phyloP scores from a whole-genome alignment of 2,888 invertebrate species.

The Sipha maydis region DNA sequence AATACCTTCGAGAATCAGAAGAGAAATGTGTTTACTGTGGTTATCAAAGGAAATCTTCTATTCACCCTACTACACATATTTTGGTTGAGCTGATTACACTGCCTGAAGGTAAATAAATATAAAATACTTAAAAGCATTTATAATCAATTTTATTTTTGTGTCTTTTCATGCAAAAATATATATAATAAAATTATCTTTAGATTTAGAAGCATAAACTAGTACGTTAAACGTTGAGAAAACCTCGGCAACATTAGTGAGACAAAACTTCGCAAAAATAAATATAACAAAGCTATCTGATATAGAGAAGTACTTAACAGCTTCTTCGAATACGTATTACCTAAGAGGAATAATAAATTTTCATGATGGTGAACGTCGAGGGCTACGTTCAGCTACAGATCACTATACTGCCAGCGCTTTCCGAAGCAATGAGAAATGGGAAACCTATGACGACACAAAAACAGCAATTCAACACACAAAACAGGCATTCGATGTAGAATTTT shows the following conservation, averaged over 20 bases:
- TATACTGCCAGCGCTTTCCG: too few species aligned
- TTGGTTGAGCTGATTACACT: slow-evolving; percentile 7
- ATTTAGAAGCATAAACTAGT: slow-evolving; percentile 9
- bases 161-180: not conserved
- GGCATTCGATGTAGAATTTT: too few species aligned
- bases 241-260: slow-evolving; percentile 7
- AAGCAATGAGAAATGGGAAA: too few species aligned
- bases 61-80: too few species aligned
- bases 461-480: too few species aligned
- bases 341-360: not conserved
- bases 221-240: not conserved
- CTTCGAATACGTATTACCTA: slow-evolving; percentile 2
- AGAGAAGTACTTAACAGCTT: not conserved
- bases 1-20: too few species aligned
- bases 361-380: too few species aligned
- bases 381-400: too few species aligned
- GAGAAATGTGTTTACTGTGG: too few species aligned
- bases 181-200: not conserved
- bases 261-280: not conserved
- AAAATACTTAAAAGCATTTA: not conserved
- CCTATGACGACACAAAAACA: too few species aligned
- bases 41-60: too few species aligned
- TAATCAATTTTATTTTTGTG: not conserved
- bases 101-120: too few species aligned
- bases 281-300: not conserved